These are phyloP conservation scores for Entomobrya proxima DNA, from an alignment of 2,888 invertebrate species.

Conservation along the genomic window DNA sequence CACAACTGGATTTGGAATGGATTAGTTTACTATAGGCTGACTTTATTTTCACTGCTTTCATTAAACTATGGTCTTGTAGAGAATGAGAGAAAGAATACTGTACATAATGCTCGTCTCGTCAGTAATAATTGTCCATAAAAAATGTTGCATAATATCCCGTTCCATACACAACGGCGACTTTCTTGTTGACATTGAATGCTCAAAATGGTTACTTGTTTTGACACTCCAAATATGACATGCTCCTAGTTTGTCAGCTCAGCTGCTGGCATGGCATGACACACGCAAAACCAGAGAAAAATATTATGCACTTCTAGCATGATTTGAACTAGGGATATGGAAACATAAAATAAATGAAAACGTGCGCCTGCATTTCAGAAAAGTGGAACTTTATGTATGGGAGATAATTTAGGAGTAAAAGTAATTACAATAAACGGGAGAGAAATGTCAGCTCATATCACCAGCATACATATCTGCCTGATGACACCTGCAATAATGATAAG, in stretches of 20 bases:
- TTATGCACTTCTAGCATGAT: not conserved
- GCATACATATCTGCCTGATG: not conserved
- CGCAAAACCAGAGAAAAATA: not conserved
- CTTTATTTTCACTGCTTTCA: constrained; percentile 6
- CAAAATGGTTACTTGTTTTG: constrained; percentile 34
- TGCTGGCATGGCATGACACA: not conserved
- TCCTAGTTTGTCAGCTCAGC: constrained; percentile 2
- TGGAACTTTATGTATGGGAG: no score
- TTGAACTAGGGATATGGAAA: not conserved
- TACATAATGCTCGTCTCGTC: no score
- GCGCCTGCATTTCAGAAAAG: not conserved
- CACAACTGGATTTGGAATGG: constrained; percentile 7
- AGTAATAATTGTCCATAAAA: constrained; percentile 1
- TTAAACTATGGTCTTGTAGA: not conserved
- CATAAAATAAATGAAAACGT: not conserved
- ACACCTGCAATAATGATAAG: constrained; percentile 40
- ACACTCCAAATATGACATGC: constrained; percentile 29
- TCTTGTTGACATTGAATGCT: constrained; percentile 28
- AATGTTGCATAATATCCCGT: constrained; percentile 10
- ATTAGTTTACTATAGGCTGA: constrained; percentile 18
- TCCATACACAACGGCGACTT: constrained; percentile 1
- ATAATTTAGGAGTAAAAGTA: constrained; percentile 46
- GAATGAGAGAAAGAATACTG: no score
- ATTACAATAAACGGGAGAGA: constrained; percentile 36
- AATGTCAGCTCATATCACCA: constrained; percentile 3